These are phyloP conservation scores for Zaprionus camerounensis DNA, from an alignment of 1,140 invertebrate species.

Conservation along the genomic window DNA sequence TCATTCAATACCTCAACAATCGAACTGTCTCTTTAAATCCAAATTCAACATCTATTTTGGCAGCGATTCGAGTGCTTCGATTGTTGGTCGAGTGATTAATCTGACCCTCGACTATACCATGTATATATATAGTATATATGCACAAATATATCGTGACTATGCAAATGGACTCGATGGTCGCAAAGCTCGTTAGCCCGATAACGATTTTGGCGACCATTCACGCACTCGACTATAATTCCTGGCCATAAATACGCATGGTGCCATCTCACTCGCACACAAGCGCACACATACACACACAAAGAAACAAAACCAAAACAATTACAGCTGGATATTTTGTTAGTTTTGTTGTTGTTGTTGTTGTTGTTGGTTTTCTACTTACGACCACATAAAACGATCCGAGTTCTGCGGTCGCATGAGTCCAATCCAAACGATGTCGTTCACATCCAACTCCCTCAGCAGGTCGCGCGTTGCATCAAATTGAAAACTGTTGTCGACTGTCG, in stretches of 20 bases:
- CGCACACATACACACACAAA: slow-evolving; percentile 30
- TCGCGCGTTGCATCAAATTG: slow-evolving; percentile 90
- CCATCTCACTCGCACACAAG: slow-evolving; percentile 10
- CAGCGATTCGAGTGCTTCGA: not conserved
- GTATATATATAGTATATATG: not conserved
- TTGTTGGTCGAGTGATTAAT: slow-evolving; percentile 4
- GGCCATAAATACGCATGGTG: slow-evolving; percentile 15
- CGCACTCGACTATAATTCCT: slow-evolving; percentile 16
- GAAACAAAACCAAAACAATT: slow-evolving; percentile 62
- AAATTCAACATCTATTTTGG: not conserved
- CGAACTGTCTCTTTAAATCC: no score
- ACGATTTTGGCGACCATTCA: slow-evolving; percentile 8
- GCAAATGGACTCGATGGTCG: slow-evolving; percentile 1
- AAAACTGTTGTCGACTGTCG: slow-evolving; percentile 89
- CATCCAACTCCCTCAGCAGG: slow-evolving; percentile 90
- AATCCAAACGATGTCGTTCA: slow-evolving; percentile 90
- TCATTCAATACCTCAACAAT: no score
- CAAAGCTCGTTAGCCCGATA: slow-evolving; percentile 20
- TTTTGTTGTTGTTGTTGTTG: slow-evolving; percentile 14
- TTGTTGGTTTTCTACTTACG: slow-evolving; percentile 86
- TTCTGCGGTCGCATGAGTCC: slow-evolving; percentile 88
- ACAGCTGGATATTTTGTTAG: slow-evolving; percentile 37
- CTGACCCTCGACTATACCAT: not conserved
- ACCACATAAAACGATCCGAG: slow-evolving; percentile 89
- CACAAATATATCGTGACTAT: not conserved